A percentile compares a stretch with the other conserved stretches of the same genome.
Evolutionary conservation across 2,888 invertebrate genomes (phyloP).

Genomic region (Agriopis leucophaearia): DNA sequence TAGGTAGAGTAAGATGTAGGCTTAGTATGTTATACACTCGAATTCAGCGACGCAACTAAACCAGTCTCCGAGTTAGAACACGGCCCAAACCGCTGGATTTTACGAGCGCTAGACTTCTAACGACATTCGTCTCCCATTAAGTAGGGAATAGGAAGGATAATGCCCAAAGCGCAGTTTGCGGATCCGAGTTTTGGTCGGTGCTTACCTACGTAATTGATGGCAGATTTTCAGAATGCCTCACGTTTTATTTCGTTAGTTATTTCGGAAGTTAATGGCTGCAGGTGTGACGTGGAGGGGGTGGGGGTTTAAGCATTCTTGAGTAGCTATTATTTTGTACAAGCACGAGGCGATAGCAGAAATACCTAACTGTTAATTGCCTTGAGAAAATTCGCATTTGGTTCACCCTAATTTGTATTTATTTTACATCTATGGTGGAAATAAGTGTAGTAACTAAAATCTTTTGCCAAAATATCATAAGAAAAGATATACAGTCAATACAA

Average conservation of each 20-base stretch:
- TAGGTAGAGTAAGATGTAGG: no score
- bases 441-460: no score
- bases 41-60: not conserved
- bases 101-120: constrained; percentile 80
- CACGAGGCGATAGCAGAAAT: not conserved
- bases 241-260: constrained; percentile 47
- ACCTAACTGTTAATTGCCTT: no score
- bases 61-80: constrained; percentile 58
- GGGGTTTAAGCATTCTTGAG: not conserved
- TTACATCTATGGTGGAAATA: no score
- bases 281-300: constrained; percentile 7
- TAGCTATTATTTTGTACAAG: not conserved
- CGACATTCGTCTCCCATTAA: constrained; percentile 82
- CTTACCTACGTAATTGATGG: constrained; percentile 71
- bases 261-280: constrained; percentile 38
- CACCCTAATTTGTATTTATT: not conserved
- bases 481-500: no score
- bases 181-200: constrained; percentile 71
- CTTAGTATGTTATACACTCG: no score
- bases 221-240: constrained; percentile 60
- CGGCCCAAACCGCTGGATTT: constrained; percentile 69
- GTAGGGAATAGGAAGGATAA: constrained; percentile 78
- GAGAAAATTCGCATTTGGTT: not conserved
- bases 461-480: no score
- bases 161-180: constrained; percentile 77